Evolutionary conservation across 2,888 invertebrate genomes (phyloP), one percentile per base, ranked within the genome.

Genomic region (Acanthococcus lagerstroemiae): DNA sequence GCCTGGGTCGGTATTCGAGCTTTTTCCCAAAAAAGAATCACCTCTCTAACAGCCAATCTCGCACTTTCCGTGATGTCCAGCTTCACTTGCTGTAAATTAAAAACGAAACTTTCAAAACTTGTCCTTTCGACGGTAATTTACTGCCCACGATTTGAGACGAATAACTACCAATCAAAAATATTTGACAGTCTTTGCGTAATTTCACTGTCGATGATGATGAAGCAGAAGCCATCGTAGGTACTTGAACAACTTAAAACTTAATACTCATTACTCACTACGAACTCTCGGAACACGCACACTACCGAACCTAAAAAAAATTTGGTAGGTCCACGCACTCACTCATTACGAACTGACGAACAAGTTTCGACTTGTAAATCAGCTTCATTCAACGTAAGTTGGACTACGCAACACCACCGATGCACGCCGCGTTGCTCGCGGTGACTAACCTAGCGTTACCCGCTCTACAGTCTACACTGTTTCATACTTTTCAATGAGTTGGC

Each of bases 1-100:
- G 45, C 58, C 3, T 37, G 21, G 9, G 21, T 57, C 21, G 57
- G 44, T 17, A 57, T 57, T 21, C 57, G 19, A 37, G 57, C 44
- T 9, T 30, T 30, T 4, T 57, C 37, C 44, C 57, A 57, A 19
- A 57, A 57, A 44, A 57, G 17, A 3, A 37, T 21, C 17, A 30
- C 30, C 44, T 45, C 22, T 24, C 24, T 15, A 6, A 57, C 45
- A 37, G 24, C 25, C 15, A 6, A 25, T 6, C n/a, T 17, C 15
- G 17, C 55, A 17, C 27, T 55, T 2, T 37, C 3, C 1, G 2
- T 3, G 3, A 3, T 37, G 3, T 9, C 12, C 6, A 55, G 17
- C 19, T 26, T 6, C 0, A 7, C 17, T 30, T 19, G 17, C 27
- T 27, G 17, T 19, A 26, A 30, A 19, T 56, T 4, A 26, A 56